Percentiles rank a stretch among this genome's conserved stretches.
Evolutionary conservation across 2,888 invertebrate genomes (phyloP).

Genomic region (Eumacrocentrus americanus): DNA sequence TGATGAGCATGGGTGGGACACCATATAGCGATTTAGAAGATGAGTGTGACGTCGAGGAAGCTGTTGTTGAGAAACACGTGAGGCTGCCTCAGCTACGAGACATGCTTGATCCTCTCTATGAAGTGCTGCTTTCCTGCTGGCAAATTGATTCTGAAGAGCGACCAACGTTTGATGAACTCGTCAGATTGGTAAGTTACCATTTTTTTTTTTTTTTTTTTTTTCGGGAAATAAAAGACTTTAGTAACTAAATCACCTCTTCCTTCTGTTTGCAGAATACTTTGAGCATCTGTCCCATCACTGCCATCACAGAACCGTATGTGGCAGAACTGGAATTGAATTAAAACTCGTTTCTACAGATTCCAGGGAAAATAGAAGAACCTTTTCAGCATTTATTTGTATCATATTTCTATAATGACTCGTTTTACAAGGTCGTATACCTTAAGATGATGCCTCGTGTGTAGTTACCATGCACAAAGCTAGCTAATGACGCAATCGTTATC

Average conservation of each 20-base stretch:
- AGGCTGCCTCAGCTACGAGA: conserved; percentile 77
- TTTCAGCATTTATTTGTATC: conserved; percentile 18
- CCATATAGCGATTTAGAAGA: conserved; percentile 75
- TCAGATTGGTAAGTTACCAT: conserved; percentile 55
- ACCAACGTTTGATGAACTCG: conserved; percentile 72
- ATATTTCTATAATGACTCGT: conserved; percentile 23
- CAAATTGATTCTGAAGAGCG: conserved; percentile 81
- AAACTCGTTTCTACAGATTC: conserved; percentile 14
- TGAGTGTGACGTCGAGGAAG: conserved; percentile 64
- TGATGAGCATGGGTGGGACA: conserved; percentile 79
- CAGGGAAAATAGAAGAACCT: not conserved
- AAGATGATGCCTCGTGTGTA: conserved; percentile 6
- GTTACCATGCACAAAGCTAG: conserved; percentile 22
- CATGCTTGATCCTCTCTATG: conserved; percentile 80
- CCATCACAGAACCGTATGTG: conserved; percentile 56
- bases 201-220: not conserved
- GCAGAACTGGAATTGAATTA: conserved; percentile 56
- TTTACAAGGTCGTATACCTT: conserved; percentile 23
- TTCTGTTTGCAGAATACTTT: conserved; percentile 52
- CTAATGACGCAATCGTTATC: conserved; percentile 7
- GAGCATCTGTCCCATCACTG: conserved; percentile 59
- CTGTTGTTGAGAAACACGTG: conserved; percentile 72
- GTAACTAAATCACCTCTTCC: conserved; percentile 21
- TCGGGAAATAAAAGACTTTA: no score
- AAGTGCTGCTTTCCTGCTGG: conserved; percentile 85